Percentiles rank a stretch among this genome's conserved stretches.
These are phyloP conservation scores for Drosophila nasuta DNA, from an alignment of 1,140 invertebrate species.

Conservation along the genomic window DNA sequence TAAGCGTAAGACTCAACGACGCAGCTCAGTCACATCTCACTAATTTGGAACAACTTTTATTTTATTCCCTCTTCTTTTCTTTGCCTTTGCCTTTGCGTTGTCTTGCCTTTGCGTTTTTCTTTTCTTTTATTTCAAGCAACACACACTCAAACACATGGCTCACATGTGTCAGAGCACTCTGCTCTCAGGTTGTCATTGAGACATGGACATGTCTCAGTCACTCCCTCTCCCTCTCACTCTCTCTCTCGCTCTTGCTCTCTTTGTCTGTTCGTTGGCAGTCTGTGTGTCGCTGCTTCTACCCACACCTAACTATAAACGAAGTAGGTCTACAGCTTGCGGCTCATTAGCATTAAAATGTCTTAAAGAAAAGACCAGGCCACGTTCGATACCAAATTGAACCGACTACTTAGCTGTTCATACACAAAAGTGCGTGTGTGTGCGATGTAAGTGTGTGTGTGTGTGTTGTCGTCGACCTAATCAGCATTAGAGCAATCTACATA, in stretches of 20 bases:
- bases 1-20: constrained; percentile 72
- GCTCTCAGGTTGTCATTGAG: constrained; percentile 73
- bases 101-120: too few relatives aligned
- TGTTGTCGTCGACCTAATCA: constrained; percentile 69
- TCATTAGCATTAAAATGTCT: constrained; percentile 84
- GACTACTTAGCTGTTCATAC: constrained; percentile 54
- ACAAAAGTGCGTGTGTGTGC: background rate
- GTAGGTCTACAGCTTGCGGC: constrained; percentile 80
- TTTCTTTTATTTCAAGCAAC: constrained; percentile 16
- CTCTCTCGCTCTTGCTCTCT: constrained; percentile 32
- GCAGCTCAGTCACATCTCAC: constrained; percentile 78
- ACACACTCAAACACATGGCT: constrained; percentile 50
- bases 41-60: constrained; percentile 79
- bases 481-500: constrained; percentile 81
- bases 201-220: constrained; percentile 61
- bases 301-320: constrained; percentile 61
- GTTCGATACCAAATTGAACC: constrained; percentile 80
- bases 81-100: too few relatives aligned
- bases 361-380: constrained; percentile 77
- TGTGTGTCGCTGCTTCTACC: constrained; percentile 60
- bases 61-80: constrained; percentile 31
- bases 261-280: constrained; percentile 53
- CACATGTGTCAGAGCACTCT: constrained; percentile 65
- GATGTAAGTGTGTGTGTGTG: background rate
- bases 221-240: constrained; percentile 14